These are phyloP conservation scores for Clinocottus analis DNA, from an alignment of 2,113 vertebrate species.

Conservation along the genomic window DNA sequence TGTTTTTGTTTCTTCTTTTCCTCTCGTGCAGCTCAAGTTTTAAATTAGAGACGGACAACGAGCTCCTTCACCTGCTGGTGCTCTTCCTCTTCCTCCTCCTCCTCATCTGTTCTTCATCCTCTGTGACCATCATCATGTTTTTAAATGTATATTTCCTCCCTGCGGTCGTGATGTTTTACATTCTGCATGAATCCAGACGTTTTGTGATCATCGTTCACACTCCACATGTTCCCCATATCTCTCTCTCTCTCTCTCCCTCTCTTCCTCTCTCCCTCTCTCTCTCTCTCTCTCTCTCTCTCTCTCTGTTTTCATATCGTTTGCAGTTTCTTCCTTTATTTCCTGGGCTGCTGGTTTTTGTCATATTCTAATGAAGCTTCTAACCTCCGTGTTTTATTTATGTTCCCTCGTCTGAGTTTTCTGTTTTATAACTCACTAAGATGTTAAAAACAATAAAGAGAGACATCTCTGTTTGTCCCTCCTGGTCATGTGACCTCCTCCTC, in stretches of 20 bases:
- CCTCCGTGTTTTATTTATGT: no score
- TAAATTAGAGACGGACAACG: not conserved
- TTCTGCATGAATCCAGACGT: constrained; percentile 36
- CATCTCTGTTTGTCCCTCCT: no score
- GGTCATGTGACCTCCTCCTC: no score
- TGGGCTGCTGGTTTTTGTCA: constrained; percentile 48
- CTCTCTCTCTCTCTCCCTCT: not conserved
- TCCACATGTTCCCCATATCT: constrained; percentile 42
- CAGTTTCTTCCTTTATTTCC: constrained; percentile 57
- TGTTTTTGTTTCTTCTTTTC: not conserved
- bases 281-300: constrained; percentile 3
- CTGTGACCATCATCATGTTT: not conserved
- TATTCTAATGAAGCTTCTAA: constrained; percentile 42
- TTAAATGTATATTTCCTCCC: not conserved
- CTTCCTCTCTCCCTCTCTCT: constrained; percentile 2
- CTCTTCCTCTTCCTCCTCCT: no score
- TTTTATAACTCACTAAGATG: no score
- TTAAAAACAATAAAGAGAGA: no score
- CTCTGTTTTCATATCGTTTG: constrained; percentile 35
- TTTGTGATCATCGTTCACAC: constrained; percentile 39
- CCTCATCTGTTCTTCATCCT: not conserved
- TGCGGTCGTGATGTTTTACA: constrained; percentile 36
- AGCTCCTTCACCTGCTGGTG: constrained; percentile 70
- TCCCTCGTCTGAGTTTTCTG: no score
- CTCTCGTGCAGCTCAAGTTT: constrained; percentile 19